Conservation (phyloP, 2,888 invertebrate species). For the Epirrita christyi region DNA sequence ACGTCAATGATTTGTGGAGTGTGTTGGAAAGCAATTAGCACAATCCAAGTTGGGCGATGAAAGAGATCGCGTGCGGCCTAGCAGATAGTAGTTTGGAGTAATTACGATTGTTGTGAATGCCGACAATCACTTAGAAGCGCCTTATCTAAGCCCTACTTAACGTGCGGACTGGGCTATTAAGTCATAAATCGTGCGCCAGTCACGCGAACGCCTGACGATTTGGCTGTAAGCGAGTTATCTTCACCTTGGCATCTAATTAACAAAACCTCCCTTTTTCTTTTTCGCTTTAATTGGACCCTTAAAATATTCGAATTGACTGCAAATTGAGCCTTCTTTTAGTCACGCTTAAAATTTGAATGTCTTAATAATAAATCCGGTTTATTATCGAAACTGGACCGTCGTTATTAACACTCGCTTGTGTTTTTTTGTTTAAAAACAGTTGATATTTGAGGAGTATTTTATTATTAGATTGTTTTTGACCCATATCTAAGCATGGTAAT, state of each 20-base stretch:
- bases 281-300: slow-evolving; percentile 51
- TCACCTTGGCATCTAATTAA: slow-evolving; percentile 75
- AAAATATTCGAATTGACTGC: slow-evolving; percentile 51
- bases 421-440: too few relatives aligned
- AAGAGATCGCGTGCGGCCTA: slow-evolving; percentile 77
- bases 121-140: slow-evolving; percentile 84
- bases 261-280: slow-evolving; percentile 56
- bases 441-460: too few relatives aligned
- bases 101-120: slow-evolving; percentile 84
- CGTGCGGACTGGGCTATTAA: slow-evolving; percentile 80
- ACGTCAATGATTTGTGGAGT: slow-evolving; percentile 51
- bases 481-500: too few relatives aligned
- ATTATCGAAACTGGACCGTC: slow-evolving; percentile 23
- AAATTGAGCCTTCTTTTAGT: slow-evolving; percentile 41
- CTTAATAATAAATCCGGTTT: slow-evolving; percentile 29
- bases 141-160: slow-evolving; percentile 84
- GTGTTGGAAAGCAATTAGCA: slow-evolving; percentile 70
- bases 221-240: slow-evolving; percentile 75
- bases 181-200: slow-evolving; percentile 80
- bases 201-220: slow-evolving; percentile 80
- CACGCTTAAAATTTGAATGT: slow-evolving; percentile 32
- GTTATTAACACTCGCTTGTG: background rate
- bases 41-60: slow-evolving; percentile 71
- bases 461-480: too few relatives aligned
- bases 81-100: slow-evolving; percentile 82